Base-by-base conservation (phyloP, 2,797 vertebrate genomes). In the Heterohyrax brucei region DNA sequence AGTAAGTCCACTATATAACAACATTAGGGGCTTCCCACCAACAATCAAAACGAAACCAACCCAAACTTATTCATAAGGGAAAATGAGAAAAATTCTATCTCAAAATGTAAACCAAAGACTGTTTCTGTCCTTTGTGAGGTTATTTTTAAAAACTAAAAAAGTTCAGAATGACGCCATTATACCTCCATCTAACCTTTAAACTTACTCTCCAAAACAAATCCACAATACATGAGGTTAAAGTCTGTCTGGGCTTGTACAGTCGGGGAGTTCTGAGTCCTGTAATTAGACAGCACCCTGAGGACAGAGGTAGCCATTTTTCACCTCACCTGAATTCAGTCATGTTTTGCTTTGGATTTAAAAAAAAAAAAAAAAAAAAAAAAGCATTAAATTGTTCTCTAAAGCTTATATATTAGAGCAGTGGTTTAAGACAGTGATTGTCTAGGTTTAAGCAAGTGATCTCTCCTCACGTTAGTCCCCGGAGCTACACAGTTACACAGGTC, bases 41-140 rank as follows among this genome's bases (percentile, higher is more conserved):
- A 70, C 8, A 92, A 94, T 61, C 56, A 84, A 77, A 94, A 94
- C 68, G 86, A 87, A 87, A 76, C 8, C 61, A 76, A 21, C 83
- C 33, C 24, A 61, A 33, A 86, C 24, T 90, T 28, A 93, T 89
- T 93, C 53, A 92, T 21, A 75, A 16, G 16, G 10, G 93, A 80
- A 81, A 66, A 6, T 39, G 39, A 68, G 81, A 33, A 92, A 78
- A 75, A 93, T 91, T 95, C 78, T 61, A 94, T 88, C 3, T 39
- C 61, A 93, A 70, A 86, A 88, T 70, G 68, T 73, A 72, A 91
- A 53, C 59, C 50, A 92, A 87, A 91, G 70, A 48, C 79, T 46
- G 5, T 50, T 64, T 46, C 53, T 91, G 10, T 28, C n/a, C 44
- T 96, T 50, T 88, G 24, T 62, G 50, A 95, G 39, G 53, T 94